A percentile compares a stretch with the other conserved stretches of the same genome.
These are phyloP conservation scores for Calameuta pallipes DNA, from an alignment of 2,888 invertebrate genomes.

Conservation along the genomic window DNA sequence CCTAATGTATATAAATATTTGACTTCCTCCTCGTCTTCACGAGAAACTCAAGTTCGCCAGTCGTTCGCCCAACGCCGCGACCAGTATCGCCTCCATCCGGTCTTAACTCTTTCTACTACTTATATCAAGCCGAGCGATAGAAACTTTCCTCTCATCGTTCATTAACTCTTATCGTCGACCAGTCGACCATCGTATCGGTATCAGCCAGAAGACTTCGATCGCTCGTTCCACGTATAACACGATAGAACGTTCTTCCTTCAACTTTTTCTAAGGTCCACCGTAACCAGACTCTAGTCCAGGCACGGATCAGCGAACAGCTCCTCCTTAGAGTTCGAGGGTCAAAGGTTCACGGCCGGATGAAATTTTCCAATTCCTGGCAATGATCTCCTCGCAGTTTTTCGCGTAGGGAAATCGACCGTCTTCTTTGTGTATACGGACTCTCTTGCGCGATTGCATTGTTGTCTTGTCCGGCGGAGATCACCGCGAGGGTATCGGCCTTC, in stretches of 20 bases:
- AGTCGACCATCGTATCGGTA: constrained; percentile 41
- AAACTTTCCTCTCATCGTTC: constrained; percentile 54
- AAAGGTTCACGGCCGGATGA: not conserved
- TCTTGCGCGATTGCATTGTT: constrained; percentile 62
- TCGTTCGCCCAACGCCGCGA: not conserved
- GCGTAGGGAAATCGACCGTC: not conserved
- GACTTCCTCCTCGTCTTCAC: not conserved
- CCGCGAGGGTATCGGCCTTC: constrained; percentile 63
- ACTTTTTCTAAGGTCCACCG: not conserved
- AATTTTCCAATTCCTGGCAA: not conserved
- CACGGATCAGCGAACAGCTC: not conserved
- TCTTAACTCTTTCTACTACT: not conserved
- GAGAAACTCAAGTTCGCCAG: not conserved
- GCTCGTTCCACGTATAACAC: not conserved
- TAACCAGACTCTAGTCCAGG: not conserved
- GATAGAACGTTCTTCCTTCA: not conserved
- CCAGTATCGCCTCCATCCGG: not conserved
- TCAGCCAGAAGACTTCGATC: not conserved
- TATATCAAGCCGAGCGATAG: constrained; percentile 49
- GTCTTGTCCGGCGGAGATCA: constrained; percentile 64
- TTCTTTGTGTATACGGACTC: not conserved
- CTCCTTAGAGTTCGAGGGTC: not conserved
- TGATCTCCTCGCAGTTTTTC: not conserved
- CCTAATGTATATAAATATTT: constrained; percentile 7
- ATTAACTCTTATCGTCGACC: constrained; percentile 46